Percentiles rank a stretch among this genome's conserved stretches.
Conservation (phyloP, 2,113 vertebrate species). For the Silurus meridionalis region DNA sequence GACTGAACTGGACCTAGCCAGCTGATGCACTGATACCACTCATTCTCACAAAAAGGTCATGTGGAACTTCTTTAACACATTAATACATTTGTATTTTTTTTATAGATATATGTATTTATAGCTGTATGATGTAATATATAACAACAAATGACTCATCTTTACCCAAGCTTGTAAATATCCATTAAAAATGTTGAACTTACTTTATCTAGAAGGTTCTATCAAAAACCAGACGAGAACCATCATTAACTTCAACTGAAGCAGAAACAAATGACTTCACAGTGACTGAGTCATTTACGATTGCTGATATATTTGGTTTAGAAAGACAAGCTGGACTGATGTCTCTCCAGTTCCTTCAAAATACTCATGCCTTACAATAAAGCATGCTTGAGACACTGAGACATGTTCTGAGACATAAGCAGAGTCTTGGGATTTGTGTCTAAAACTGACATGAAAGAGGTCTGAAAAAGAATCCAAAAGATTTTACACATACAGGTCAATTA, state of each 20-base stretch:
- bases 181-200: slow-evolving; percentile 26
- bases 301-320: slow-evolving; percentile 11
- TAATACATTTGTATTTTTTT: neutral
- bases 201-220: slow-evolving; percentile 15
- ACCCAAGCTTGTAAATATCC: slow-evolving; percentile 17
- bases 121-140: neutral
- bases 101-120: too few species aligned
- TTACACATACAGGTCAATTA: neutral
- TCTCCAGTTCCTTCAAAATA: neutral
- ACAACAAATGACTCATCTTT: neutral
- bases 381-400: neutral
- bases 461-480: neutral
- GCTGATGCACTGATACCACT: slow-evolving; percentile 7
- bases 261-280: slow-evolving; percentile 31
- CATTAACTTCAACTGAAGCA: slow-evolving; percentile 42
- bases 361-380: neutral
- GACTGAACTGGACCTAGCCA: slow-evolving; percentile 3
- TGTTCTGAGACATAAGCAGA: neutral
- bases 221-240: slow-evolving; percentile 27
- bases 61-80: neutral
- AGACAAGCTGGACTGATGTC: neutral
- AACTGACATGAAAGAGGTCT: slow-evolving; percentile 1
- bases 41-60: neutral
- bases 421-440: slow-evolving; percentile 13
- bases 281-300: slow-evolving; percentile 13